Evolutionary conservation across 2,797 vertebrate species (phyloP).

Genomic region (Phrynocephalus vlangalii): DNA sequence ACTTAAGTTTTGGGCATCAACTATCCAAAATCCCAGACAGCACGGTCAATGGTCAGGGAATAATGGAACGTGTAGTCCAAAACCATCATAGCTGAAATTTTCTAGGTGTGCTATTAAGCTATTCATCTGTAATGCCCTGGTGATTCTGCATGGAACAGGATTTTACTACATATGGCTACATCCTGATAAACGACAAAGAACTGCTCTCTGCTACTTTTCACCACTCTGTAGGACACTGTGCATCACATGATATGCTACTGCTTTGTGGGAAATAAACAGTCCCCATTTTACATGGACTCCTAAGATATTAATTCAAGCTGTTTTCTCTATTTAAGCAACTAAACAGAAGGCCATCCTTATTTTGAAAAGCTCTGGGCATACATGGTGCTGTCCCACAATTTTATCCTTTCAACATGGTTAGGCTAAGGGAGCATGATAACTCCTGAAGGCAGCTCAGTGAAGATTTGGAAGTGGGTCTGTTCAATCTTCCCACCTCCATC

Average conservation of each 20-base stretch:
- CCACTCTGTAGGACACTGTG: no score
- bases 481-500: no score
- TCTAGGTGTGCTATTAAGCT: neutral
- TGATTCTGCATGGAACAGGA: neutral
- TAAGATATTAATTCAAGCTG: neutral
- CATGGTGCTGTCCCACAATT: neutral
- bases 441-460: neutral
- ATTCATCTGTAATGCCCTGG: neutral
- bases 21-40: neutral
- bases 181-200: neutral
- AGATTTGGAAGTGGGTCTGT: neutral
- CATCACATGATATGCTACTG: neutral
- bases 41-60: neutral
- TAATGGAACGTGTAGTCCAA: neutral
- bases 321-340: neutral
- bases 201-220: no score
- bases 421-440: neutral
- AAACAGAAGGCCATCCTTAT: neutral
- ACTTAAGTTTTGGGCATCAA: neutral
- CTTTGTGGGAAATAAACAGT: neutral
- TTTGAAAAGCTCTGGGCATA: neutral
- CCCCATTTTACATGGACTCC: neutral
- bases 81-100: neutral
- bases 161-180: neutral
- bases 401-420: neutral